Conservation (phyloP, 1,140 invertebrate species). For the Nylanderia fulva region DNA sequence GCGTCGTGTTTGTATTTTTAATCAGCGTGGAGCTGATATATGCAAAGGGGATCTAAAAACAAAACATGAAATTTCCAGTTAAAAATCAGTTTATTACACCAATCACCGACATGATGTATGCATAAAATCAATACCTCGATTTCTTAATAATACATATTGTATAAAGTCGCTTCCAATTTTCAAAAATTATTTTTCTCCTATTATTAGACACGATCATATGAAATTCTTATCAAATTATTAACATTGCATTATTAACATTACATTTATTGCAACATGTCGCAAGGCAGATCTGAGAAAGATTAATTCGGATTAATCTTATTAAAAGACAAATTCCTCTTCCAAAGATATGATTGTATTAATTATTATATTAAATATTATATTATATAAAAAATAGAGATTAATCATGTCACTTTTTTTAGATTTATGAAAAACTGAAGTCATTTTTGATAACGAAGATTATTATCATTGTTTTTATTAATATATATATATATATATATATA, state of each 20-base stretch:
- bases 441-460: not conserved
- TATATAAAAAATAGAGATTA: not conserved
- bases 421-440: not conserved
- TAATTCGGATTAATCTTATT: not conserved
- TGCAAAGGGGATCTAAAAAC: constrained; percentile 19
- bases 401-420: not conserved
- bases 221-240: constrained; percentile 6
- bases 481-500: not conserved
- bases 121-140: not conserved
- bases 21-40: constrained; percentile 20
- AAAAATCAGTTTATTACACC: not conserved
- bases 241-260: constrained; percentile 16
- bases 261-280: not conserved
- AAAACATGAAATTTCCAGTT: not conserved
- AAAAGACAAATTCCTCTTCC: not conserved
- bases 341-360: not conserved
- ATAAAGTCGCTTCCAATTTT: not conserved
- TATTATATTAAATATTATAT: no score
- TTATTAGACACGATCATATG: not conserved
- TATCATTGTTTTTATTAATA: not conserved
- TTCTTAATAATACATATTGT: constrained; percentile 14
- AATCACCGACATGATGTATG: not conserved
- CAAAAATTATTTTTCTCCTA: not conserved
- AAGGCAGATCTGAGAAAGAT: no score
- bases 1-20: constrained; percentile 20